phyloP scores from a whole-genome alignment of 2,888 invertebrate species.

The Dioctria rufipes region DNA sequence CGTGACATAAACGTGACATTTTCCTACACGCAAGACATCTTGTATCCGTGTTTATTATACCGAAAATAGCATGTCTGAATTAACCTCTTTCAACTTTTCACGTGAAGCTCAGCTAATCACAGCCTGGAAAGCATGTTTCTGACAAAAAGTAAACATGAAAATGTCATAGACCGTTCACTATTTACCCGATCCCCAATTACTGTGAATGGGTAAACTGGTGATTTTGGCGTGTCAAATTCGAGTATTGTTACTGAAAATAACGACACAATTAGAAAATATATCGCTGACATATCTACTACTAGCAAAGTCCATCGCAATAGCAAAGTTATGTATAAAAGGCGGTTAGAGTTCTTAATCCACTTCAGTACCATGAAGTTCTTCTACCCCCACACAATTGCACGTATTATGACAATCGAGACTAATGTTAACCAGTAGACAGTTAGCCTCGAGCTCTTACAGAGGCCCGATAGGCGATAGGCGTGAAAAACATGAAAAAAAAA shows the following conservation, averaged over 20 bases:
- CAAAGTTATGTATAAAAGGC: not conserved
- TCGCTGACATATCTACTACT: not conserved
- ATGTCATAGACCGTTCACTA: not conserved
- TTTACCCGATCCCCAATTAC: slow-evolving; percentile 17
- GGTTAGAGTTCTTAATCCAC: not conserved
- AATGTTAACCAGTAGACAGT: slow-evolving; percentile 7
- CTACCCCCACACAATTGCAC: not conserved
- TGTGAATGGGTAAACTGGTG: slow-evolving; percentile 6
- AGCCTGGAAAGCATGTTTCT: not conserved
- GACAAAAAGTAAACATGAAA: not conserved
- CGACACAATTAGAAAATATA: slow-evolving; percentile 40
- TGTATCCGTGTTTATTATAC: not conserved
- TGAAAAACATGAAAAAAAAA: slow-evolving; percentile 15
- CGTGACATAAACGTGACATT: too few relatives aligned
- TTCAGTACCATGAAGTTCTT: not conserved
- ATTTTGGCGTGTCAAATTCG: slow-evolving; percentile 31
- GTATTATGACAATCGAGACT: slow-evolving; percentile 31
- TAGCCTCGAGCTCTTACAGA: not conserved
- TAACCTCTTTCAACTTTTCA: not conserved
- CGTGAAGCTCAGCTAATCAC: not conserved
- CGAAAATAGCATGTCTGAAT: not conserved
- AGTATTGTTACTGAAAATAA: slow-evolving; percentile 39
- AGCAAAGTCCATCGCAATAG: not conserved
- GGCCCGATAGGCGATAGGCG: not conserved
- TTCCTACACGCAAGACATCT: too few relatives aligned